Base-by-base conservation (phyloP, 2,888 invertebrate species). In the Caenorhabditis sp. region DNA sequence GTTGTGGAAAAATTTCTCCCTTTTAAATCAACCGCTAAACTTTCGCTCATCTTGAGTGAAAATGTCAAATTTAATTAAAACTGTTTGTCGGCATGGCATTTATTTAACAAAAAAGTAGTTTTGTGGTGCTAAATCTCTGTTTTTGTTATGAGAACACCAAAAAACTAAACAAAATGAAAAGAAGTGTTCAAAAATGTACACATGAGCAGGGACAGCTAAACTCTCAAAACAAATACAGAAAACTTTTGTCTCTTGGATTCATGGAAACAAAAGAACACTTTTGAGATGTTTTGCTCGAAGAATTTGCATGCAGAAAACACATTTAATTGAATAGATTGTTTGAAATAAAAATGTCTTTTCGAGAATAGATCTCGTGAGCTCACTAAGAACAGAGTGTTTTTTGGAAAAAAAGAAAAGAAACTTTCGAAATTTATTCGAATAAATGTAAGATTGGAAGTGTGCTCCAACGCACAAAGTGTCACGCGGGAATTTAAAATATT, bases 31-130 rank as follows among this genome's bases (percentile, higher is more conserved):
- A 31, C 31, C 31, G 31, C 31, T 10, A 10, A 43, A 43, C 43
- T 43, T 43, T 43, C 43, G 43, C 43, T 43, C 43, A 43, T 43
- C 43, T 43, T 43, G 43, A 43, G 43, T 43, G 43, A 43, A 43
- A 43, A 43, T 43, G 43, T 43, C 43, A 43, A 43, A 43, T 43
- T 43, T 43, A 43, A 43, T 43, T 43, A 43, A 43, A 43, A 43
- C 43, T 17, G 43, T 43, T 43, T 43, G 43, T 43, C 43, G 43
- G 43, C 43, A 43, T 43, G 43, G 14, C 43, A 43, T 43, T 43
- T 43, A 31, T 31, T 31, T 14, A 17, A 43, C 6, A 43, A 43
- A 43, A 5, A 43, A 5, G 43, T 17, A 43, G 43, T 17, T 17
- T 17, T 17, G 14, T 10, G 14, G 14, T 10, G 14, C 43, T 5